These are phyloP conservation scores for Hozukius guyotensis DNA, from an alignment of 2,797 vertebrate genomes.

Conservation along the genomic window DNA sequence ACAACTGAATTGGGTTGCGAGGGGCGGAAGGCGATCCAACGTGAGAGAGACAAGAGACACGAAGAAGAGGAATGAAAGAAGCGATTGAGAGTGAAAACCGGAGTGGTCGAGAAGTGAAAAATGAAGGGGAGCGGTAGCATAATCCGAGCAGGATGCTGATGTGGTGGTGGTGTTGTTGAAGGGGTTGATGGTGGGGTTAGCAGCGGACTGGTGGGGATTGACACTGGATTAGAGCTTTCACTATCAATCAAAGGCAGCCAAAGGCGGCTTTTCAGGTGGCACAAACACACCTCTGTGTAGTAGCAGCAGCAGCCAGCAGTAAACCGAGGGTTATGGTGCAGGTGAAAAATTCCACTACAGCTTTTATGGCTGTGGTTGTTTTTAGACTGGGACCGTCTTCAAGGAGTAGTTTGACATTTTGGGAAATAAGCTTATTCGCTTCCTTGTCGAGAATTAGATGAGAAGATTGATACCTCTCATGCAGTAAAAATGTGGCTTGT, in stretches of 20 bases:
- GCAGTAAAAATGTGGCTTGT: not conserved
- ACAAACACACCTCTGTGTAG: constrained; percentile 46
- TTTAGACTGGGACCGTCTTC: not conserved
- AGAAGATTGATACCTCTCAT: not conserved
- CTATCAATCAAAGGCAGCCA: constrained; percentile 50
- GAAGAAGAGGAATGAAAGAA: not conserved
- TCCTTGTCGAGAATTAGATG: not conserved
- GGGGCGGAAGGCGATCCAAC: constrained; percentile 8
- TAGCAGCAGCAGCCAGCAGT: not conserved
- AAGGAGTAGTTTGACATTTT: not conserved
- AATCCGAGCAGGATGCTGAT: constrained; percentile 1
- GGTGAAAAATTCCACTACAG: not conserved
- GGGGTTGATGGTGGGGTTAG: constrained; percentile 31
- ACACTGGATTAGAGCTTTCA: constrained; percentile 64
- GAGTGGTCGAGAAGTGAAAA: constrained; percentile 16
- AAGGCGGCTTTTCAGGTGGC: constrained; percentile 65
- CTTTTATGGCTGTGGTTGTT: not conserved
- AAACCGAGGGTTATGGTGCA: not conserved
- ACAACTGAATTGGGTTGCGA: constrained; percentile 11
- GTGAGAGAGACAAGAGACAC: not conserved
- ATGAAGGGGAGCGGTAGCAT: not conserved
- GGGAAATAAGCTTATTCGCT: not conserved
- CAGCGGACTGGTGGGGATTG: constrained; percentile 36
- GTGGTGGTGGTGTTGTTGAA: constrained; percentile 22
- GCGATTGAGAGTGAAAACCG: not conserved